Evolutionary conservation across 2,113 vertebrate species (phyloP), one percentile per base, ranked within the genome.

Genomic region (Mungos mungo): DNA sequence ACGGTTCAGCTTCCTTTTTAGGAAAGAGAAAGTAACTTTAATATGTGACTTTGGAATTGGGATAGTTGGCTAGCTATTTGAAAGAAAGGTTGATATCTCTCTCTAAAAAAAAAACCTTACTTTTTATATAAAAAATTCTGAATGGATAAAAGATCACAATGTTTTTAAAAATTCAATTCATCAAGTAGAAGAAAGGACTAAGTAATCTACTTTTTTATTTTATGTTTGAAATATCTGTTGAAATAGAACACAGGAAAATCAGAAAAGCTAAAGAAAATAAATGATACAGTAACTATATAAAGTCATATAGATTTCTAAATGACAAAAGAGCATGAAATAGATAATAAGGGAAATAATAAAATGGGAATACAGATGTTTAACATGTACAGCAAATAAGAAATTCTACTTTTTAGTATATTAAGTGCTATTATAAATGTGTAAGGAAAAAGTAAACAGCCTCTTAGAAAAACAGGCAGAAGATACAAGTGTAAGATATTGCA

Each of bases 241-340:
- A 88, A 83, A 77, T 65, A 87, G 63, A 69, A 87, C 33, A 74
- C 0, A 74, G 23, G 66, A 77, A 83, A 96, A 74, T 7, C 29
- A 90, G 76, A 85, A 63, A 15, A 63, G 13, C 31, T 96, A 54
- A 96, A n/a, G 45, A 91, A 80, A 74, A 81, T 68, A 82, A 95
- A 65, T 79, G 10, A 79, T 31, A 38, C 71, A 27, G n/a, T 91
- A 25, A 82, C 31, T 27, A 31, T 47, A 66, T 21, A 69, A 60
- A 94, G 57, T 77, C 47, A 80, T 45, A 71, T 88, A 74, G 80
- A 45, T 54, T 94, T 47, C 3, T 89, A 90, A 90, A 57, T 87
- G 38, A 7, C 60, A 91, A 87, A 50, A 74, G 11, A 63, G 1
- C 10, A 65, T 5, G 92, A 91, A 66, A 52, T 71, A 81, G 77